Evolutionary conservation across 2,888 invertebrate species (phyloP).

Genomic region (Apamea monoglypha): DNA sequence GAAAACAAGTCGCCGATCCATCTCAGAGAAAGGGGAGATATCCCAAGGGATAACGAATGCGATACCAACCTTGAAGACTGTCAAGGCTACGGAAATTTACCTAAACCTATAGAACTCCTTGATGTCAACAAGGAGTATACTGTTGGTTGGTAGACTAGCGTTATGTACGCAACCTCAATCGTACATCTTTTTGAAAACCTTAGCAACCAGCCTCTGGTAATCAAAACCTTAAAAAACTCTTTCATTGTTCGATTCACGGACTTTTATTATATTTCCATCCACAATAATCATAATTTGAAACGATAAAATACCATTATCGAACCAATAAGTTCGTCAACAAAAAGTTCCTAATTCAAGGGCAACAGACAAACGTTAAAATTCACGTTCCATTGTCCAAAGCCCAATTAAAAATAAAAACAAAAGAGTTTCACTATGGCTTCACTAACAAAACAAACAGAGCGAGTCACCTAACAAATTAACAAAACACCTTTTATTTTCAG

Average conservation of each 20-base stretch:
- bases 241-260: neutral
- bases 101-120: neutral
- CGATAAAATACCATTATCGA: neutral
- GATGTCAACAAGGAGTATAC: neutral
- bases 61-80: neutral
- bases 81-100: neutral
- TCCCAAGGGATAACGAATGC: neutral
- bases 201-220: neutral
- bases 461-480: constrained; percentile 37
- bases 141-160: neutral
- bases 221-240: no score
- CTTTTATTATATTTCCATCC: neutral
- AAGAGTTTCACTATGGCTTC: neutral
- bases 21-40: neutral
- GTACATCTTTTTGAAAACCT: neutral
- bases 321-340: neutral
- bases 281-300: neutral
- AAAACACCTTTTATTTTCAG: constrained; percentile 43
- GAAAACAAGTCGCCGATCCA: neutral
- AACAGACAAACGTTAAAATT: neutral
- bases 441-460: constrained; percentile 25
- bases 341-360: constrained; percentile 16
- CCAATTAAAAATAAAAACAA: constrained; percentile 36
- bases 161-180: neutral
- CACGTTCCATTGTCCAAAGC: constrained; percentile 3